phyloP scores from a whole-genome alignment of 2,888 invertebrate species.

The Rhagophthalmus giganteus region DNA sequence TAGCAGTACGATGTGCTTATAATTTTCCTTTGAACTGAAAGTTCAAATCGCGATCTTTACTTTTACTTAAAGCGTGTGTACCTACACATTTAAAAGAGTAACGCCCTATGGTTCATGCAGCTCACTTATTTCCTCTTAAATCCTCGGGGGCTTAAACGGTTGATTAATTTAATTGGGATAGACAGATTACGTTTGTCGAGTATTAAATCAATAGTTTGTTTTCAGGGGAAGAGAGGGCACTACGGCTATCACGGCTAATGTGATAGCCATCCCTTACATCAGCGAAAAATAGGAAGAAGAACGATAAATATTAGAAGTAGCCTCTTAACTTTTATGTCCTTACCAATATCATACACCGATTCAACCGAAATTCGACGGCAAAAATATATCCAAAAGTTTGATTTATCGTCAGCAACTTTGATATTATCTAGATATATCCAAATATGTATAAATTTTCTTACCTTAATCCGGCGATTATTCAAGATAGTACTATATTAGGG shows the following conservation, averaged over 20 bases:
- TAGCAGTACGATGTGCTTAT: no score
- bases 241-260: neutral
- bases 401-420: no score
- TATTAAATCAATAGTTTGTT: neutral
- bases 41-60: no score
- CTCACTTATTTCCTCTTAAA: no score
- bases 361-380: neutral
- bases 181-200: neutral
- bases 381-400: slow-evolving; percentile 1
- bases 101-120: no score
- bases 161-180: neutral
- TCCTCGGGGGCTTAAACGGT: no score
- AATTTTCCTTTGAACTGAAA: no score
- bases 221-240: neutral
- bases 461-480: slow-evolving; percentile 1
- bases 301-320: slow-evolving; percentile 1
- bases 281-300: neutral
- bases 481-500: slow-evolving; percentile 2
- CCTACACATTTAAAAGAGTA: no score
- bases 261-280: neutral
- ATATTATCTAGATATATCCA: no score
- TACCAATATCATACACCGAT: neutral
- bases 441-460: slow-evolving; percentile 6
- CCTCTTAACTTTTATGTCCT: neutral
- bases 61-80: no score